phyloP scores from a whole-genome alignment of 2,113 vertebrate genomes.

The Paedocypris sp. region DNA sequence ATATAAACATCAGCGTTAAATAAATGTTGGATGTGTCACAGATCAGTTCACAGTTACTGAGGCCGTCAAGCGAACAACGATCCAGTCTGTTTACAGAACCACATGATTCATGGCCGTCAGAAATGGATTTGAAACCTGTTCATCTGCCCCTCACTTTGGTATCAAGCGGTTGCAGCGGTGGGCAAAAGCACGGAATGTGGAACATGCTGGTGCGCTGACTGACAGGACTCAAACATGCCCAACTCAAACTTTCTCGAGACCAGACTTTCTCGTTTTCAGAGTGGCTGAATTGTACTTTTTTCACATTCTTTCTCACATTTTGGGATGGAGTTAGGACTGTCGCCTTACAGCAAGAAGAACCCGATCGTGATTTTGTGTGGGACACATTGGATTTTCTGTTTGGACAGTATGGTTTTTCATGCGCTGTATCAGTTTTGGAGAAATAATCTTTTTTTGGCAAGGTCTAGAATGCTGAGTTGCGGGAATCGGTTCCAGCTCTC shows the following conservation, averaged over 20 bases:
- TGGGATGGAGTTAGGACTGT: conserved; percentile 19
- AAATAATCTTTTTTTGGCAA: no score
- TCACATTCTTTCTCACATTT: no score
- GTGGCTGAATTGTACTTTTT: conserved; percentile 27
- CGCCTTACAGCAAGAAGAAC: no score
- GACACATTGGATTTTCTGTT: no score
- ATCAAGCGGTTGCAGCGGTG: not conserved
- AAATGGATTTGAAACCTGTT: conserved; percentile 4
- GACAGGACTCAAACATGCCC: conserved; percentile 11
- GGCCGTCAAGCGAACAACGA: conserved; percentile 27
- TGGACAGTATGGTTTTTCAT: no score
- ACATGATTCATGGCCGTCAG: conserved; percentile 31
- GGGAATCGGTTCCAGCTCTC: no score
- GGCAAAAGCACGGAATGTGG: not conserved
- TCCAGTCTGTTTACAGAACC: conserved; percentile 32
- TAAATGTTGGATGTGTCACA: conserved; percentile 18
- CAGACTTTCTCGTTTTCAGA: conserved; percentile 24
- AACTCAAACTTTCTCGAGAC: conserved; percentile 15
- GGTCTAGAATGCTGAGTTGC: no score
- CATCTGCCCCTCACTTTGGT: not conserved
- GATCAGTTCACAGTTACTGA: conserved; percentile 6
- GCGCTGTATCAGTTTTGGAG: no score
- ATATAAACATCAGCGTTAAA: conserved; percentile 27
- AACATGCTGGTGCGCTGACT: not conserved
- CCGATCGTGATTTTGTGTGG: no score